A percentile compares a stretch with the other conserved stretches of the same genome.
Evolutionary conservation across 2,113 vertebrate species (phyloP).

Genomic region (Sylvietta virens): DNA sequence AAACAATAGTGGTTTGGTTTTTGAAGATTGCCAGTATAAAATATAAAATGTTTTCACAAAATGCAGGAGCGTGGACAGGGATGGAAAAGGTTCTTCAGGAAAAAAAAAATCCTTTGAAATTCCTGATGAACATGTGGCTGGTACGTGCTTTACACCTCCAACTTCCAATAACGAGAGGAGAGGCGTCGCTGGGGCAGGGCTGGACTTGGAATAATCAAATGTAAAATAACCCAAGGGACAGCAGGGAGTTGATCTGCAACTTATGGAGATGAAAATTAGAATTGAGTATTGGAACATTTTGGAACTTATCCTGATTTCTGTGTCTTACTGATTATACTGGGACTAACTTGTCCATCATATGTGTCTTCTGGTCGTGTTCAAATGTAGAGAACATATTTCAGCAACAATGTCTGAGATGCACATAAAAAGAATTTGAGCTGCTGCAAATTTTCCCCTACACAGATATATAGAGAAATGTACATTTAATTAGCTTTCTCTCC

Average conservation of each 20-base stretch:
- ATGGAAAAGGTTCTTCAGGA: background rate
- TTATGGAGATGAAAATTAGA: background rate
- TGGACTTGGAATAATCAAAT: background rate
- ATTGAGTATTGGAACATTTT: background rate
- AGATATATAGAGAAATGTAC: background rate
- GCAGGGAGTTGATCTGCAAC: background rate
- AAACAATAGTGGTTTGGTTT: background rate
- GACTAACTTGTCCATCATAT: background rate
- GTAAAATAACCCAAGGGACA: background rate
- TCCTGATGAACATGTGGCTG: background rate
- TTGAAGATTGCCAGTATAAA: background rate
- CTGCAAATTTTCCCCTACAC: background rate
- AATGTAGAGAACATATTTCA: background rate
- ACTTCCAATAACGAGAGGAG: accelerated
- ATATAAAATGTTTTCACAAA: background rate
- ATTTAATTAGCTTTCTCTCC: background rate
- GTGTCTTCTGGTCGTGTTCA: background rate
- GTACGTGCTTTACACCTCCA: background rate
- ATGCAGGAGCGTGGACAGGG: accelerated
- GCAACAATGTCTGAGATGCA: background rate
- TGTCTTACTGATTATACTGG: background rate
- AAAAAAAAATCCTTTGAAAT: background rate
- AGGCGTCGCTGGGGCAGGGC: background rate
- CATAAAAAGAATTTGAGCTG: background rate
- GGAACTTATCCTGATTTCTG: background rate